Evolutionary conservation across 2,113 vertebrate species (phyloP).

Genomic region (Corvus cornix): DNA sequence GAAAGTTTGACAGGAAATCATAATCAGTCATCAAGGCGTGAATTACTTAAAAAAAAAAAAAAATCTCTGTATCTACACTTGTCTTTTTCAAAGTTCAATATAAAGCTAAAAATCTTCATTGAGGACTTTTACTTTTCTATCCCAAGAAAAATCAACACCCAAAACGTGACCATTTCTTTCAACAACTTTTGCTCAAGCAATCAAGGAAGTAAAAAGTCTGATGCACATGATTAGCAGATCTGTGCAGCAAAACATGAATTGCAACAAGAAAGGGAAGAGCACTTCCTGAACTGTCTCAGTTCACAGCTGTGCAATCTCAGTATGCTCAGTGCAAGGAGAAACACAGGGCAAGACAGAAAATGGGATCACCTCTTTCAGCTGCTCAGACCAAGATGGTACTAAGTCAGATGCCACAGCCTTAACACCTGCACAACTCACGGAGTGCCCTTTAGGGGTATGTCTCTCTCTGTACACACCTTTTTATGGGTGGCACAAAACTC

Average conservation of each 20-base stretch:
- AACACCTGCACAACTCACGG: fast-evolving
- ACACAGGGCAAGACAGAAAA: neutral
- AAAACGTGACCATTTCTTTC: neutral
- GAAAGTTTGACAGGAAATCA: neutral
- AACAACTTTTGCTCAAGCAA: neutral
- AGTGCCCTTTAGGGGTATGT: fast-evolving
- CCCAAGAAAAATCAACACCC: neutral
- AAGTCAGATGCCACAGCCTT: neutral
- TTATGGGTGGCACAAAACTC: neutral
- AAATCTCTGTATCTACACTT: neutral
- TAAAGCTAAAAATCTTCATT: neutral
- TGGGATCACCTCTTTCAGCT: neutral
- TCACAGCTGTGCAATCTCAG: neutral
- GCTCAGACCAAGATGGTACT: neutral
- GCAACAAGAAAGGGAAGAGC: neutral
- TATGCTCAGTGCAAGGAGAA: neutral
- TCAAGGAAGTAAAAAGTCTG: neutral
- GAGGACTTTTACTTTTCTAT: neutral
- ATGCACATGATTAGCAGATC: neutral
- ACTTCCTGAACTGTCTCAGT: neutral
- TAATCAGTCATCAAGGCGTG: neutral
- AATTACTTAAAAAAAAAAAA: neutral
- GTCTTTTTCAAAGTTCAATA: neutral
- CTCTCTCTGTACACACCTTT: neutral
- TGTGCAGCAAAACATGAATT: neutral